Base-by-base conservation (phyloP, 1,140 invertebrate genomes). In the Drosophila kohkoa region DNA sequence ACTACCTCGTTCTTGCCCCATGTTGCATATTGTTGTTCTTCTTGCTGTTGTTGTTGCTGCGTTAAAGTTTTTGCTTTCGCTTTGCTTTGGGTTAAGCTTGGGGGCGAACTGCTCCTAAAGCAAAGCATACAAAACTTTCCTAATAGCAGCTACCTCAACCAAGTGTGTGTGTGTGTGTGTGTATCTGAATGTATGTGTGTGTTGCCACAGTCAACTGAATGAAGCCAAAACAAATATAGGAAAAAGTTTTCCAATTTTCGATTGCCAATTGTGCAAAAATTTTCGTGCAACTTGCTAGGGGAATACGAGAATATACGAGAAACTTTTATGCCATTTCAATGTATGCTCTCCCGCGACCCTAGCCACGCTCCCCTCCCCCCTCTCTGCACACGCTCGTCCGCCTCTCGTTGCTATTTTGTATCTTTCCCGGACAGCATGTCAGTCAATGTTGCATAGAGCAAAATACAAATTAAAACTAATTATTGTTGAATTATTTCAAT, bases 201-300 rank as follows among this genome's bases (percentile, higher is more conserved):
- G 45, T 52, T 59, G 35, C 48, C 51, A 69, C 49, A 79, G 76
- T 72, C 81, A 78, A 89, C 85, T 89, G 81, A 89, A 89, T 89
- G 85, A 89, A 89, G 85, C 81, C 85, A 85, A 88, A 89, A 89
- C 85, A 89, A 89, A 89, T 89, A 89, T 89, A 77, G 85, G 85
- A 74, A 89, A 89, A 89, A 89, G 75, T 89, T 89, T 89, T 89
- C 85, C 85, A 89, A 89, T 89, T 89, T 89, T 89, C 85, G 85
- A 89, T 89, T 89, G 85, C 81, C 85, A 89, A 89, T 89, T 89
- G 85, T 89, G 86, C 81, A 78, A 69, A 75, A 89, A 67, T 88
- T 79, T 79, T 71, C 72, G 75, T 77, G 65, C 65, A 86, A 77
- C 82, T 79, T 79, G 79, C 76, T 81, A 46, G 71, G 85, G 75